A percentile compares a stretch with the other conserved stretches of the same genome.
phyloP scores from a whole-genome alignment of 2,888 invertebrate genomes.

The Leptogaster cylindrica region DNA sequence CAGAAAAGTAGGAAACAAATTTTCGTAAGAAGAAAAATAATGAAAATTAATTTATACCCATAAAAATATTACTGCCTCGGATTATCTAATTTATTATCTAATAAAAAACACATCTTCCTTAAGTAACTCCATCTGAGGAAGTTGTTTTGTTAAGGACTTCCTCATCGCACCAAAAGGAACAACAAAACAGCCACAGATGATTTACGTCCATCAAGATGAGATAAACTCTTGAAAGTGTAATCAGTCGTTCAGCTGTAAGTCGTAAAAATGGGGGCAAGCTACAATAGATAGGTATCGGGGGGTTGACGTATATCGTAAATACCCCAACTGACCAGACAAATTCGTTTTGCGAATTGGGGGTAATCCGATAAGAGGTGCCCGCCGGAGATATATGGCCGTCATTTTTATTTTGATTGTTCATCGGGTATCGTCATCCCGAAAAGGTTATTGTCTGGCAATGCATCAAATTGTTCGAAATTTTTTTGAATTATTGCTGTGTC shows the following conservation, averaged over 20 bases:
- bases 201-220: constrained; percentile 45
- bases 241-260: constrained; percentile 45
- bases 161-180: constrained; percentile 15
- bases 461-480: constrained; percentile 21
- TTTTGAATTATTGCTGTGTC: not conserved
- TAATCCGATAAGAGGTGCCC: constrained; percentile 41
- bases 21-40: not conserved
- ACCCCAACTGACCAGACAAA: constrained; percentile 42
- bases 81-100: constrained; percentile 30
- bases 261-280: constrained; percentile 40
- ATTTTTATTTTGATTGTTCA: constrained; percentile 43
- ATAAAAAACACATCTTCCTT: constrained; percentile 34
- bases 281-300: constrained; percentile 24
- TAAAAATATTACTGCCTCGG: constrained; percentile 30
- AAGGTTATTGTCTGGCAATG: constrained; percentile 33
- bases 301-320: constrained; percentile 19
- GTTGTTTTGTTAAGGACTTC: constrained; percentile 33
- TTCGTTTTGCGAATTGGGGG: constrained; percentile 41
- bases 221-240: constrained; percentile 45
- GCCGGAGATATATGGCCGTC: constrained; percentile 39
- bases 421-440: constrained; percentile 11
- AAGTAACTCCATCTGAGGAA: constrained; percentile 36
- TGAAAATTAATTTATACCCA: constrained; percentile 14
- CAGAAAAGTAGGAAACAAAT: not conserved
- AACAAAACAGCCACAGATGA: constrained; percentile 41